Conservation (phyloP, 2,113 vertebrate species). For the Natator depressus region DNA sequence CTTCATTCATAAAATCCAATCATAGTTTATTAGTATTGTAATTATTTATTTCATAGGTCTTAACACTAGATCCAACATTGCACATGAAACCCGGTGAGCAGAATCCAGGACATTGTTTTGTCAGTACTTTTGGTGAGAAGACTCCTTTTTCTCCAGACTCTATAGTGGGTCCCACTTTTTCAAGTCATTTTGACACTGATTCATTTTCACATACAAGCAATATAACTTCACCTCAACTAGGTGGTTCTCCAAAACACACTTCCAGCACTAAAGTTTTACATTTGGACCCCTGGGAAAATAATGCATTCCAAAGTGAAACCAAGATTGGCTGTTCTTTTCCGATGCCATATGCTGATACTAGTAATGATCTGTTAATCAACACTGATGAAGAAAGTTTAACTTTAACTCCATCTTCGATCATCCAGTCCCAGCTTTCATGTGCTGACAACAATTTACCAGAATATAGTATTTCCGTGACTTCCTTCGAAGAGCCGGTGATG, state of each 20-base stretch:
- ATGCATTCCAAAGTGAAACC: slow-evolving; percentile 54
- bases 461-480: slow-evolving; percentile 69
- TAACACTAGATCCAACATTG: slow-evolving; percentile 83
- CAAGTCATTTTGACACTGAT: slow-evolving; percentile 82
- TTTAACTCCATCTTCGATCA: slow-evolving; percentile 74
- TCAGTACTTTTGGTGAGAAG: slow-evolving; percentile 69
- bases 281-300: slow-evolving; percentile 62
- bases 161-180: slow-evolving; percentile 75
- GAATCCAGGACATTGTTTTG: slow-evolving; percentile 73
- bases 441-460: slow-evolving; percentile 73
- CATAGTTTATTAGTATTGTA: neutral
- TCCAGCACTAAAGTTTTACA: slow-evolving; percentile 51
- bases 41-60: slow-evolving; percentile 77
- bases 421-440: slow-evolving; percentile 64
- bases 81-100: slow-evolving; percentile 83
- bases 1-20: neutral
- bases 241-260: slow-evolving; percentile 59
- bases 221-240: slow-evolving; percentile 68
- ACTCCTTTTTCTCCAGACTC: slow-evolving; percentile 86
- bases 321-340: slow-evolving; percentile 64
- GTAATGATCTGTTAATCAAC: slow-evolving; percentile 57
- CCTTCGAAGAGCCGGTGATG: slow-evolving; percentile 89
- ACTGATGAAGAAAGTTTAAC: slow-evolving; percentile 81
- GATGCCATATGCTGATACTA: neutral
- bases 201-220: slow-evolving; percentile 83